Conservation (phyloP, 2,888 invertebrate genomes). For the Cabera pusaria region DNA sequence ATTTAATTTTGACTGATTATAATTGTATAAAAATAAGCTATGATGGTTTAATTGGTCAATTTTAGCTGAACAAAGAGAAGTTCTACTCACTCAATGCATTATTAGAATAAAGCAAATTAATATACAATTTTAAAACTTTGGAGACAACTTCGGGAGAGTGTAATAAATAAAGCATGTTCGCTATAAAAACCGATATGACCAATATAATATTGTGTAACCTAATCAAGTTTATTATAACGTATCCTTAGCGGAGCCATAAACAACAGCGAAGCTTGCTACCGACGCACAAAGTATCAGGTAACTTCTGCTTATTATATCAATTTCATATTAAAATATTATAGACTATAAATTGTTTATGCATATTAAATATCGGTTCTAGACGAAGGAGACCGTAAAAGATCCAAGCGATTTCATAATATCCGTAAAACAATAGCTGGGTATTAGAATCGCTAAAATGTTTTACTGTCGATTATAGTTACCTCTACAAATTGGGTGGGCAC, state of each 20-base stretch:
- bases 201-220: conserved; percentile 4
- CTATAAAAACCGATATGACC: too few relatives aligned
- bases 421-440: conserved; percentile 14
- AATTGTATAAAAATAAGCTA: too few relatives aligned
- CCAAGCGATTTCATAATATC: conserved; percentile 12
- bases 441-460: conserved; percentile 1
- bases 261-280: conserved; percentile 47
- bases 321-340: conserved; percentile 36
- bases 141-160: too few relatives aligned
- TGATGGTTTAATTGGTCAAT: too few relatives aligned
- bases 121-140: too few relatives aligned
- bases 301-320: conserved; percentile 57
- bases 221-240: conserved; percentile 19
- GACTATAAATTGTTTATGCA: conserved; percentile 17
- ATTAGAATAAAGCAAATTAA: too few relatives aligned
- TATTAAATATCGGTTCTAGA: conserved; percentile 20
- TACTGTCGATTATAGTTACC: background rate
- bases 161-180: too few relatives aligned
- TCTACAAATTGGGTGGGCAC: conserved; percentile 8
- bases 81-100: too few relatives aligned
- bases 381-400: conserved; percentile 19
- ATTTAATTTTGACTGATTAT: background rate
- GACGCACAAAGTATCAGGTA: conserved; percentile 57
- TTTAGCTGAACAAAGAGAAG: too few relatives aligned
- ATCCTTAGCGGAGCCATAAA: conserved; percentile 24